Evolutionary conservation across 2,888 invertebrate genomes (phyloP).

Genomic region (Pelosia muscerda): DNA sequence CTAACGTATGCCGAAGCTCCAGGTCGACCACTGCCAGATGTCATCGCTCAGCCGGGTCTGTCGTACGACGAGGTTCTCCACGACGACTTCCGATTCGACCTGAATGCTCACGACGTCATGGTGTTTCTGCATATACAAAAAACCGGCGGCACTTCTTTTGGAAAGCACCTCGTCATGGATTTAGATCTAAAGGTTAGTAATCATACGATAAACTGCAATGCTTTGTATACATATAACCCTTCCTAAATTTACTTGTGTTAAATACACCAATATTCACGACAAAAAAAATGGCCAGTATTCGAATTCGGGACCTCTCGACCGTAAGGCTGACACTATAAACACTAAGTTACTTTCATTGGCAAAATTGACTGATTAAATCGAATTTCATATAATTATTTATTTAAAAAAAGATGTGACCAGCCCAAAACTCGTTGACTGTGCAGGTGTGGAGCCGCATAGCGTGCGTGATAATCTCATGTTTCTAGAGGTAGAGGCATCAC

Average conservation of each 20-base stretch:
- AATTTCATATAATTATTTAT: too few relatives aligned
- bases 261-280: too few relatives aligned
- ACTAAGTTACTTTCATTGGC: too few relatives aligned
- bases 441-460: not conserved
- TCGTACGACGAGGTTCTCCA: conserved; percentile 95
- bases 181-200: conserved; percentile 90
- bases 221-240: too few relatives aligned
- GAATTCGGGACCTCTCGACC: too few relatives aligned
- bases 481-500: not conserved
- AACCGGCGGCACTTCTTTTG: conserved; percentile 99
- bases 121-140: conserved; percentile 99
- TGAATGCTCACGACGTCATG: conserved; percentile 98
- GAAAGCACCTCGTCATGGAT: conserved; percentile 98
- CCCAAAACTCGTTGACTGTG: too few relatives aligned
- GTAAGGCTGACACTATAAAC: too few relatives aligned
- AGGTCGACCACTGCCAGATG: conserved; percentile 83
- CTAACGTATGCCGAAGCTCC: conserved; percentile 83
- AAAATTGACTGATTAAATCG: too few relatives aligned
- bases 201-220: conserved; percentile 9
- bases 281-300: too few relatives aligned
- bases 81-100: conserved; percentile 95
- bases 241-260: too few relatives aligned
- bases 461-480: not conserved
- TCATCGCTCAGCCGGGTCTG: conserved; percentile 89
- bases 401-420: too few relatives aligned